These are phyloP conservation scores for Alces alces DNA, from an alignment of 2,113 vertebrate genomes.

Conservation along the genomic window DNA sequence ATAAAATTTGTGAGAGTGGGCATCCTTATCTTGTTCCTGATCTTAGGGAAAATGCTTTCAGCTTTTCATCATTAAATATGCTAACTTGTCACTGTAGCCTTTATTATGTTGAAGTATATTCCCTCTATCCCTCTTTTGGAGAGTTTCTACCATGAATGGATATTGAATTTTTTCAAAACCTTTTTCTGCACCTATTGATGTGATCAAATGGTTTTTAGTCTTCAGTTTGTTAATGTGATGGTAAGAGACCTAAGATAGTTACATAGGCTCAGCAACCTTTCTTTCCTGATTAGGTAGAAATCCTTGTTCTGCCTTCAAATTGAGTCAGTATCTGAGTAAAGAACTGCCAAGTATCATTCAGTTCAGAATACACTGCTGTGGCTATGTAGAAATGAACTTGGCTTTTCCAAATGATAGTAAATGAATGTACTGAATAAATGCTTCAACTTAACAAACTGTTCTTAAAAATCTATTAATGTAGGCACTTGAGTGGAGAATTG, in stretches of 20 bases:
- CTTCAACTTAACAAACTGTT: slow-evolving; percentile 21
- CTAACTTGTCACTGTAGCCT: not conserved
- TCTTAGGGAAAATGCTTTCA: not conserved
- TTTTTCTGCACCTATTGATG: not conserved
- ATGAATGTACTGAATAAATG: not conserved
- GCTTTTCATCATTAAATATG: not conserved
- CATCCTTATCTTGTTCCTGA: not conserved
- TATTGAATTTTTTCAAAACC: not conserved
- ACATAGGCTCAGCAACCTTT: not conserved
- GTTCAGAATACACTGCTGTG: not conserved
- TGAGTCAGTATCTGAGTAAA: not conserved
- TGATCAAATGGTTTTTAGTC: not conserved
- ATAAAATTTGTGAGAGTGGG: not conserved
- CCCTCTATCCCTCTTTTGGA: not conserved
- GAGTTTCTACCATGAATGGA: not conserved
- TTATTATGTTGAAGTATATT: not conserved
- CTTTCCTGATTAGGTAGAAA: not conserved
- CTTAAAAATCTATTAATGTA: not conserved
- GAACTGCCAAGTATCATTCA: not conserved
- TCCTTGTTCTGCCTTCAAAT: not conserved
- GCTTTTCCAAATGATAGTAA: not conserved
- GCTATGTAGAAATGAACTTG: not conserved
- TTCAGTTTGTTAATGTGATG: not conserved
- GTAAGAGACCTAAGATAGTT: not conserved
- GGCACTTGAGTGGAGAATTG: not conserved